phyloP scores from a whole-genome alignment of 1,140 invertebrate species.

The Drosophila guanche region DNA sequence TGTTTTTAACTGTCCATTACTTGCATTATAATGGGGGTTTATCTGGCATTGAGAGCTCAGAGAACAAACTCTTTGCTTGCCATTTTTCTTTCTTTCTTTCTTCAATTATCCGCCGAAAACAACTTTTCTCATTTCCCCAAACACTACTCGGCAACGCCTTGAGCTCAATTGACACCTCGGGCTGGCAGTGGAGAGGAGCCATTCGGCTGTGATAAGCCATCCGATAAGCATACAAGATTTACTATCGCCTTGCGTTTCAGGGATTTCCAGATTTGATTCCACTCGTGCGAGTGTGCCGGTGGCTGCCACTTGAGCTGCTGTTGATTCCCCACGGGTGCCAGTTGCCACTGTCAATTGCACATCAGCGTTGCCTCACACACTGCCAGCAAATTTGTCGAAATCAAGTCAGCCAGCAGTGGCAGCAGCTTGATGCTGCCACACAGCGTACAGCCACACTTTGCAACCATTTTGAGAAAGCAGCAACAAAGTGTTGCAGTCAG shows the following conservation, averaged over 20 bases:
- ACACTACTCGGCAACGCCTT: not conserved
- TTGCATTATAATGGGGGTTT: conserved; percentile 16
- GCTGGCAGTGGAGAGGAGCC: not conserved
- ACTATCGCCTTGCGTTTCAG: conserved; percentile 59
- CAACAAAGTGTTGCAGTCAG: conserved; percentile 33
- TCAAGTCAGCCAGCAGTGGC: conserved; percentile 29
- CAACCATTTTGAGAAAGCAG: conserved; percentile 15
- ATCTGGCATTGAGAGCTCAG: not conserved
- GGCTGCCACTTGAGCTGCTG: conserved; percentile 57
- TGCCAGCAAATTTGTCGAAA: conserved; percentile 64
- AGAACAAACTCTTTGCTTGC: too few species aligned
- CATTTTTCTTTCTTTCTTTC: too few species aligned
- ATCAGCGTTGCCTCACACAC: conserved; percentile 48
- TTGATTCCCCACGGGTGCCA: conserved; percentile 63
- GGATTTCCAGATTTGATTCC: conserved; percentile 57
- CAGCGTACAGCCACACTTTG: conserved; percentile 9
- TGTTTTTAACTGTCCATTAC: conserved; percentile 21
- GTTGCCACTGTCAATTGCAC: conserved; percentile 70
- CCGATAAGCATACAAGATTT: conserved; percentile 65
- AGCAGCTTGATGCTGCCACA: conserved; percentile 20
- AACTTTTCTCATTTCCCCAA: conserved; percentile 3
- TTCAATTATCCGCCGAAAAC: too few species aligned
- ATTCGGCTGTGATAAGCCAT: conserved; percentile 59
- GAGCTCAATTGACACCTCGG: conserved; percentile 31
- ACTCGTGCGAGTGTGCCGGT: conserved; percentile 6